Base-by-base conservation (phyloP, 2,888 invertebrate genomes). In the Allolobophora icterica region DNA sequence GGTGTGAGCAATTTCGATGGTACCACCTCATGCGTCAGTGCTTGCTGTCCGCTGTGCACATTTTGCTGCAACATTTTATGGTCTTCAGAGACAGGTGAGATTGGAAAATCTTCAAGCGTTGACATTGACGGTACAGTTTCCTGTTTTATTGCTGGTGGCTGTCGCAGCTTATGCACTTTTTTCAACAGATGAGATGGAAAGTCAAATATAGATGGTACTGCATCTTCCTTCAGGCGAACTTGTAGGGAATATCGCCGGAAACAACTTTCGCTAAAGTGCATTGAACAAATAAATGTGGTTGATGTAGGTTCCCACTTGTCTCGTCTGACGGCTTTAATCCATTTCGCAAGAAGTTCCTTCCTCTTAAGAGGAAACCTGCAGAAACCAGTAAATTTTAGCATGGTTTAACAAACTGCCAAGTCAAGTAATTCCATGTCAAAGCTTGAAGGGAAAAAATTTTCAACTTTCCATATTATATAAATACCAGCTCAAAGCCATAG, bases 281-380 rank as follows among this genome's bases (percentile, higher is more conserved):
- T n/a, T 71, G 71, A 71, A 71, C 71, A 71, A 71, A 71, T 71
- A n/a, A 71, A 71, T 71, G 71, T 71, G 30, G 71, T 71, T n/a
- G 71, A 30, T 30, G 15, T 71, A n/a, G 71, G 71, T n/a, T n/a
- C 71, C 71, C 71, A 71, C 2, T 71, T n/a, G 71, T 71, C 71
- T 71, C 71, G 2, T 71, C 71, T 71, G 30, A 71, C 11, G n/a
- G 71, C 71, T 17, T 71, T 71, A 71, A 71, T 71, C 71, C 71
- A 71, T 71, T 71, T 71, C n/a, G 71, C 71, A 30, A 71, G 71
- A 71, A 71, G 71, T 71, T 71, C 71, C 71, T 71, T 71, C 71
- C n/a, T 71, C 71, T n/a, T 71, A 30, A 71, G n/a, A 71, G 71
- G 71, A 71, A 71, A 71, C 71, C 71, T 71, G n/a, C 71, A 52